Percentiles rank a stretch among this genome's conserved stretches.
These are phyloP conservation scores for Manis crassicaudata DNA, from an alignment of 2,797 vertebrate species.

Conservation along the genomic window DNA sequence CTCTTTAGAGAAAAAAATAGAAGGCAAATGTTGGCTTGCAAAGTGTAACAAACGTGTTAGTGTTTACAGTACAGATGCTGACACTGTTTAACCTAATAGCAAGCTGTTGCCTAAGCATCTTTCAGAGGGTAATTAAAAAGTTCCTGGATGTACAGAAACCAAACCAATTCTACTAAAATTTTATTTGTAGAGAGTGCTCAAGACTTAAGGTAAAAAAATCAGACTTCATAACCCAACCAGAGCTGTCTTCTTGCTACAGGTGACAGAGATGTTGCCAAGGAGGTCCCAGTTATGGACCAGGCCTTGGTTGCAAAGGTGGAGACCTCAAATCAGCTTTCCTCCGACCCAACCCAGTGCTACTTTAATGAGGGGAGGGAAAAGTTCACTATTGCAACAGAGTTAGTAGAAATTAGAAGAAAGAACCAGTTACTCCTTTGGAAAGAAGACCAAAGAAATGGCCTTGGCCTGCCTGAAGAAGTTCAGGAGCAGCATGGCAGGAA, in stretches of 20 bases:
- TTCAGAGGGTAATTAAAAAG: constrained; percentile 73
- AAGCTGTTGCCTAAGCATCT: constrained; percentile 72
- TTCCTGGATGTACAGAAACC: constrained; percentile 49
- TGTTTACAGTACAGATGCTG: constrained; percentile 60
- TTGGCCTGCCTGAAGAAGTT: constrained; percentile 49
- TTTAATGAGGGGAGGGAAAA: constrained; percentile 74
- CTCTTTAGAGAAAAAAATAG: constrained; percentile 32
- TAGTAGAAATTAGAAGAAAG: constrained; percentile 81
- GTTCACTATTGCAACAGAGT: constrained; percentile 77
- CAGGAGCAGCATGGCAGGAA: background rate
- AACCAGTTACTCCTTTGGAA: constrained; percentile 66
- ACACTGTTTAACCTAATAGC: constrained; percentile 72
- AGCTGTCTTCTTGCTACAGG: constrained; percentile 12
- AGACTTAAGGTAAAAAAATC: constrained; percentile 26
- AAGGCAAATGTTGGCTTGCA: constrained; percentile 62
- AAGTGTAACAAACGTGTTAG: constrained; percentile 61
- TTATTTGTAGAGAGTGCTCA: constrained; percentile 55
- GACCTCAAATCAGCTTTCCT: constrained; percentile 27
- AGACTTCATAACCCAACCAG: background rate
- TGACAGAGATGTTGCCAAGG: background rate
- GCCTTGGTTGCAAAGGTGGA: background rate
- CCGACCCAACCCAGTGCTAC: background rate
- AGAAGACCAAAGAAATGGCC: constrained; percentile 72
- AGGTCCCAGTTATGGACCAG: background rate
- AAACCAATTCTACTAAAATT: constrained; percentile 63